Conservation (phyloP, 2,113 vertebrate species). For the Ascaphus truei region DNA sequence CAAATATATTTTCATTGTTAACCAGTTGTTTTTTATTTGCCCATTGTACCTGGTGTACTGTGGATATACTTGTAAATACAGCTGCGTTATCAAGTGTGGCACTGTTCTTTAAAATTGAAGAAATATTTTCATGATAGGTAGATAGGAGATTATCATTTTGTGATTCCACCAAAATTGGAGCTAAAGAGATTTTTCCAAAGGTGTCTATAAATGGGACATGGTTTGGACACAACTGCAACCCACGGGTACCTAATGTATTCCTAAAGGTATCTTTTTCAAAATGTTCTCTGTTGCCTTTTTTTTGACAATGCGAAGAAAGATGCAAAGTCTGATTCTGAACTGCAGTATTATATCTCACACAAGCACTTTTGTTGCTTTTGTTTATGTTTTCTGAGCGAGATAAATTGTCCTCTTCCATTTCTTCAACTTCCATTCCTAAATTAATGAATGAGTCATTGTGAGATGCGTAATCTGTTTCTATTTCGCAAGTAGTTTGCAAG, state of each 20-base stretch:
- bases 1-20: neutral
- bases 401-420: neutral
- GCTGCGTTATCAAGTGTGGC: neutral
- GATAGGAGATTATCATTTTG: neutral
- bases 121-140: neutral
- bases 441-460: neutral
- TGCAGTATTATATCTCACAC: neutral
- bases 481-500: neutral
- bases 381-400: neutral
- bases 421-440: neutral
- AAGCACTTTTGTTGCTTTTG: neutral
- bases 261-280: neutral
- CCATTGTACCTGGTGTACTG: neutral
- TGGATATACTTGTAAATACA: neutral
- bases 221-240: too few relatives aligned
- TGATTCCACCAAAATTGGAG: neutral
- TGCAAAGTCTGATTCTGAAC: neutral
- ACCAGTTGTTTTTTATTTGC: neutral
- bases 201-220: neutral
- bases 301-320: neutral
- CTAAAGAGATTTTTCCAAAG: neutral
- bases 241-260: neutral
- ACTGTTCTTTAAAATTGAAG: too few relatives aligned
- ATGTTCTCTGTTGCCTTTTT: neutral
- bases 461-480: neutral